These are phyloP conservation scores for Rousettus leschenaultii DNA, from an alignment of 2,113 vertebrate genomes.

Conservation along the genomic window DNA sequence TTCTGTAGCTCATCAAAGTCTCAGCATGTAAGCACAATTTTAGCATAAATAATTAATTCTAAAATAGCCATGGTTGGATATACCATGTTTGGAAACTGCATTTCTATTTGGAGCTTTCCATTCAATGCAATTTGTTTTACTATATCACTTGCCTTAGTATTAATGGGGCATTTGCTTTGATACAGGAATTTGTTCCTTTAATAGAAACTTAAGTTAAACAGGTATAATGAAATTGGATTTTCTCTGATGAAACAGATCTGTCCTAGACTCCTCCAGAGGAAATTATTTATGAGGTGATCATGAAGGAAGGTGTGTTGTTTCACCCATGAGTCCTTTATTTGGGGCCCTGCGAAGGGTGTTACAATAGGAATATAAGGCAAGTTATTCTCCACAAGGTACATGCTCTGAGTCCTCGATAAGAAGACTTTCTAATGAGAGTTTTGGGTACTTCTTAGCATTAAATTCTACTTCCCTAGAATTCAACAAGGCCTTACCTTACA, in stretches of 20 bases:
- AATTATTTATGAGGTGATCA: neutral
- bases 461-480: neutral
- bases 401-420: neutral
- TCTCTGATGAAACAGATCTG: neutral
- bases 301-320: neutral
- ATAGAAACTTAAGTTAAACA: neutral
- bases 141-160: neutral
- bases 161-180: neutral
- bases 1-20: neutral
- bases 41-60: neutral
- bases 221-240: neutral
- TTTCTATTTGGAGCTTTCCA: neutral
- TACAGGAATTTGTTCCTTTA: neutral
- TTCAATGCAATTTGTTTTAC: neutral
- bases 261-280: neutral
- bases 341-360: neutral
- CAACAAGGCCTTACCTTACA: neutral
- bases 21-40: neutral
- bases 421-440: neutral
- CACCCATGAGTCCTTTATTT: neutral
- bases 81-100: neutral
- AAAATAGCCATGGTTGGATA: neutral
- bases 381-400: neutral
- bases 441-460: conserved; percentile 1
- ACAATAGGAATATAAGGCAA: neutral